These are phyloP conservation scores for Machimus atricapillus DNA, from an alignment of 2,888 invertebrate species.

Conservation along the genomic window DNA sequence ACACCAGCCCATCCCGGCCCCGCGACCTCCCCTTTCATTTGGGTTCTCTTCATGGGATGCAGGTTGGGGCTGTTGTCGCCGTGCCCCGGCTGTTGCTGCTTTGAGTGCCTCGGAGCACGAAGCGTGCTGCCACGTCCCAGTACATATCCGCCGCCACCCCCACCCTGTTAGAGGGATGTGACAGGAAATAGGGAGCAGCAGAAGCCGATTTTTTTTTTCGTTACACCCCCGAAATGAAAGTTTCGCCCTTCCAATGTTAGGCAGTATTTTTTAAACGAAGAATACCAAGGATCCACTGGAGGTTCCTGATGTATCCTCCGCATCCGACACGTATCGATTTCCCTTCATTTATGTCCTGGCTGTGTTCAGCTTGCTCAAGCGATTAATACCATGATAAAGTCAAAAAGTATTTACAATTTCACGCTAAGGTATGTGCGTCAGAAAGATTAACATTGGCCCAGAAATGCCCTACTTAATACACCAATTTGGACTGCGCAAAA, in stretches of 20 bases:
- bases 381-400: constrained; percentile 42
- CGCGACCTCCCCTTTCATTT: not conserved
- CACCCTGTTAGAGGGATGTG: not conserved
- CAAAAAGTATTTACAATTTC: constrained; percentile 41
- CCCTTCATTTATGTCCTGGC: constrained; percentile 35
- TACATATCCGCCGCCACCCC: not conserved
- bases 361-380: constrained; percentile 22
- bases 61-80: not conserved
- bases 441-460: constrained; percentile 19
- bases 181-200: constrained; percentile 33
- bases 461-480: not conserved
- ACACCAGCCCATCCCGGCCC: not conserved
- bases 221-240: not conserved
- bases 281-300: not conserved
- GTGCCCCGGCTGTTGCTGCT: not conserved
- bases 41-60: not conserved
- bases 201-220: not conserved
- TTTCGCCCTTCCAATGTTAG: not conserved
- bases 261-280: not conserved
- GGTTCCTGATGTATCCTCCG: constrained; percentile 11
- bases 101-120: constrained; percentile 23
- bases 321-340: constrained; percentile 40
- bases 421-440: constrained; percentile 33
- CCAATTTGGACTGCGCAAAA: not conserved
- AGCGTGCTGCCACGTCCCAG: constrained; percentile 13